Conservation (phyloP, 2,113 vertebrate genomes). For the Callipepla squamata region DNA sequence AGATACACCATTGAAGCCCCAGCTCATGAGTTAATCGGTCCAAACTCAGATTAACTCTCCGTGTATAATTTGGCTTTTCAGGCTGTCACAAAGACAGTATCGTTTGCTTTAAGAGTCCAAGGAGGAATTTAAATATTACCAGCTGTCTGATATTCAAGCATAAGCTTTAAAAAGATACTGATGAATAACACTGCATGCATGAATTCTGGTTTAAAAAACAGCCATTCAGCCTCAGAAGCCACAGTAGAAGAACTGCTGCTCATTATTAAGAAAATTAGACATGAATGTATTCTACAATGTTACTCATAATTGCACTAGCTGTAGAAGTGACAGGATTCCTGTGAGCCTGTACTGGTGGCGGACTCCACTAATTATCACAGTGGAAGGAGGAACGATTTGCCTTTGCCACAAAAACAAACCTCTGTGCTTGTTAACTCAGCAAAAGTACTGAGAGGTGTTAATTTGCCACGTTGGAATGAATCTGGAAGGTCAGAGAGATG, state of each 20-base stretch:
- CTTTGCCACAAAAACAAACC: not conserved
- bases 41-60: not conserved
- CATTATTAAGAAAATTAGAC: not conserved
- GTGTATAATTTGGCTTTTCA: not conserved
- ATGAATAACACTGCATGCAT: not conserved
- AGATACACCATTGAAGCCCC: not conserved
- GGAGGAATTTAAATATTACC: not conserved
- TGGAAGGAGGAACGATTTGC: not conserved
- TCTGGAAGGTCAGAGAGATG: not conserved
- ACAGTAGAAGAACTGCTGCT: not conserved
- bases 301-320: not conserved
- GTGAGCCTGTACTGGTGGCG: not conserved
- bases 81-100: not conserved
- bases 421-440: not conserved
- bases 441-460: not conserved
- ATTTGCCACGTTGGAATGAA: not conserved
- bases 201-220: not conserved
- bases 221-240: not conserved
- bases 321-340: not conserved
- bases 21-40: not conserved
- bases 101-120: not conserved
- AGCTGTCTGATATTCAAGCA: not conserved
- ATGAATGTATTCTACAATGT: not conserved
- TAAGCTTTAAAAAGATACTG: not conserved
- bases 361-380: constrained; percentile 31